phyloP scores from a whole-genome alignment of 2,888 invertebrate species.

The Coelopa pilipes region DNA sequence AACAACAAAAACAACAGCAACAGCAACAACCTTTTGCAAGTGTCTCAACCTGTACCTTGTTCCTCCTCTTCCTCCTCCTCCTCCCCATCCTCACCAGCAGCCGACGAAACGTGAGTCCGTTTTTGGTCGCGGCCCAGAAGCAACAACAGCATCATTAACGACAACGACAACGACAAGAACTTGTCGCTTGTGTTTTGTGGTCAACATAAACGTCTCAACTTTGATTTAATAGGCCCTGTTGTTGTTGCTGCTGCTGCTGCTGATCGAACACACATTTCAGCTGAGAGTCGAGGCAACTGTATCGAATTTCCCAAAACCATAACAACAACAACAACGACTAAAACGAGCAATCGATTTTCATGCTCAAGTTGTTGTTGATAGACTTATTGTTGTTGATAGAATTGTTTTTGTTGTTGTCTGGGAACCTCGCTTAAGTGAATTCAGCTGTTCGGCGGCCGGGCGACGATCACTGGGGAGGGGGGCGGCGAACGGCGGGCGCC shows the following conservation, averaged over 20 bases:
- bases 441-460: constrained; percentile 6
- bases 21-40: constrained; percentile 33
- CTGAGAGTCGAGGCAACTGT: constrained; percentile 2
- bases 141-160: constrained; percentile 35
- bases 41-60: neutral
- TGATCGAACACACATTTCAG: no score
- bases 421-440: constrained; percentile 15
- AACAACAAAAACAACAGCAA: constrained; percentile 17
- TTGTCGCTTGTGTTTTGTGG: constrained; percentile 33
- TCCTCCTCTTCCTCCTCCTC: neutral
- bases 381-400: constrained; percentile 2
- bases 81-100: no score
- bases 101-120: constrained; percentile 24
- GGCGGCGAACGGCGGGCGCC: no score
- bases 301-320: constrained; percentile 21
- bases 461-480: no score
- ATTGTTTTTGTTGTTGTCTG: constrained; percentile 15
- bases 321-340: constrained; percentile 4
- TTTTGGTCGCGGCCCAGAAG: constrained; percentile 26
- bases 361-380: constrained; percentile 1
- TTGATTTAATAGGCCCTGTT: constrained; percentile 34
- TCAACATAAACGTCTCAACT: constrained; percentile 34
- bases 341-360: neutral
- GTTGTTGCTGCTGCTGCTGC: constrained; percentile 19
- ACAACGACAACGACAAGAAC: constrained; percentile 36